Evolutionary conservation across 1,140 invertebrate genomes (phyloP).

Genomic region (Paraescarpia echinospica): DNA sequence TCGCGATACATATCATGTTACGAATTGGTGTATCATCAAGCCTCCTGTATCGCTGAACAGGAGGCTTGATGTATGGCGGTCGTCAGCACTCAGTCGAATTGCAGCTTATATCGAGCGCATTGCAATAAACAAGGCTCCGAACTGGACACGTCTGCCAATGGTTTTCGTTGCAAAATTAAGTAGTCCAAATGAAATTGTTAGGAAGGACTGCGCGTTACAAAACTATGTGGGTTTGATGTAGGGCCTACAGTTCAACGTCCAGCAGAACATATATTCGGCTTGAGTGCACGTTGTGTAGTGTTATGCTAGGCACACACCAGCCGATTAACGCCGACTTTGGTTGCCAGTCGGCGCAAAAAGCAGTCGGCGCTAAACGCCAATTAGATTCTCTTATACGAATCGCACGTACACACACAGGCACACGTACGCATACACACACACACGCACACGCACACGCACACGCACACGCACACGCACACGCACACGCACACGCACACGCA

Average conservation of each 20-base stretch:
- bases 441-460: too few relatives aligned
- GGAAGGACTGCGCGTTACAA: background rate
- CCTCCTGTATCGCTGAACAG: too few relatives aligned
- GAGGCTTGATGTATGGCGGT: background rate
- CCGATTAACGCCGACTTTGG: too few relatives aligned
- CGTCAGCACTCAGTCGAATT: background rate
- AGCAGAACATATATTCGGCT: too few relatives aligned
- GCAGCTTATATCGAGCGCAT: background rate
- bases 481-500: conserved; percentile 23
- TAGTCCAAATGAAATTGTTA: background rate
- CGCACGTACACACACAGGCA: background rate
- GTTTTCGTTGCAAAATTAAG: background rate
- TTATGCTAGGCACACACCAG: too few relatives aligned
- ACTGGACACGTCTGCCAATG: background rate
- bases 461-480: background rate
- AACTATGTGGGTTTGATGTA: background rate
- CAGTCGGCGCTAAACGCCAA: too few relatives aligned
- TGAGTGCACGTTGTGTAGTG: too few relatives aligned
- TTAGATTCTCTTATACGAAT: too few relatives aligned
- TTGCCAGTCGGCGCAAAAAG: too few relatives aligned
- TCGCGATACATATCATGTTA: too few relatives aligned
- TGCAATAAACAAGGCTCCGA: background rate
- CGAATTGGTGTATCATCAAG: too few relatives aligned
- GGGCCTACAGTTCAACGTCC: background rate
- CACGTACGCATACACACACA: too few relatives aligned